Evolutionary conservation across 2,113 vertebrate species (phyloP).

Genomic region (Nibea albiflora): DNA sequence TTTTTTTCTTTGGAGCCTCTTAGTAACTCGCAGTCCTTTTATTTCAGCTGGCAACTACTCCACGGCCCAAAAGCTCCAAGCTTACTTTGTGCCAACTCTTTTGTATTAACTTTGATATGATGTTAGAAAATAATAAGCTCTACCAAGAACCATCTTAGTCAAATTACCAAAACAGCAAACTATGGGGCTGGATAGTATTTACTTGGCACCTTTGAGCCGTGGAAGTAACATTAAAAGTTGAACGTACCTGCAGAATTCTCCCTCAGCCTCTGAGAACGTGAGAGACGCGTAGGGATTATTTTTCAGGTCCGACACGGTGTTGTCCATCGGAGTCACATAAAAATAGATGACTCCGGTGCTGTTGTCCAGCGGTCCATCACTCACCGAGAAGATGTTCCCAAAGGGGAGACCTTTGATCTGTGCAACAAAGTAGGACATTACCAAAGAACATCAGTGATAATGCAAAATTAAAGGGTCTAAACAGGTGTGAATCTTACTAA

Average conservation of each 20-base stretch:
- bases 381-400: slow-evolving; percentile 91
- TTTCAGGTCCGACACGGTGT: slow-evolving; percentile 85
- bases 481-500: too few relatives aligned
- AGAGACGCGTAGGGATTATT: slow-evolving; percentile 88
- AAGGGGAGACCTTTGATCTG: slow-evolving; percentile 91
- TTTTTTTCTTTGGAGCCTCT: background rate
- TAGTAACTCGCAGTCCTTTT: background rate
- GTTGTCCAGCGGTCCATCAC: slow-evolving; percentile 89
- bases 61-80: background rate
- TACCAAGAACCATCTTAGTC: background rate
- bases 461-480: background rate
- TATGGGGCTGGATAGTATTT: background rate
- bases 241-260: slow-evolving; percentile 89
- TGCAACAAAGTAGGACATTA: slow-evolving; percentile 50
- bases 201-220: background rate
- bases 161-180: slow-evolving; percentile 2
- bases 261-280: slow-evolving; percentile 88
- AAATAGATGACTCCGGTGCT: slow-evolving; percentile 92
- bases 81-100: background rate
- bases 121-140: background rate
- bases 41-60: background rate
- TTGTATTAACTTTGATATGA: background rate
- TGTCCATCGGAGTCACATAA: slow-evolving; percentile 88
- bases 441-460: background rate
- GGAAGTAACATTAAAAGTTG: background rate